Evolutionary conservation across 2,888 invertebrate genomes (phyloP), one percentile per base, ranked within the genome.

Genomic region (Megaustenia siamemsis): DNA sequence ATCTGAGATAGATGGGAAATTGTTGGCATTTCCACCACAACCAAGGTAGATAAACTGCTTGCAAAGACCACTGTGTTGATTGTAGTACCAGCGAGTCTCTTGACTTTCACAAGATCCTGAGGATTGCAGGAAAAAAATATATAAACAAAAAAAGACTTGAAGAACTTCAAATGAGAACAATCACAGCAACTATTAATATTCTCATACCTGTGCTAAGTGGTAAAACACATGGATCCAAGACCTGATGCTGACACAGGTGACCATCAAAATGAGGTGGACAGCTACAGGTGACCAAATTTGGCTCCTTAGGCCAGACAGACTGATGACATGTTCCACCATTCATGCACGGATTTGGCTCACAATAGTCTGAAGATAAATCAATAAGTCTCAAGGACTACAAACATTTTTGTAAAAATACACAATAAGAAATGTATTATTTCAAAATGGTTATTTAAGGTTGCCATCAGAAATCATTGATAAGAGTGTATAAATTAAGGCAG

Each of bases 251-350:
- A 87, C 93, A 93, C 63, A 88, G 88, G 49, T 89, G 90, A 21
- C 93, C 92, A 83, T 92, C 92, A 88, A 89, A 92, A 28, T 90
- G 91, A 40, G 92, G 91, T 71, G 91, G 90, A 85, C 93, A 93
- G 15, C 83, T 82, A 85, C 93, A 93, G 6, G 90, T 90, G 53
- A 91, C 88, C 82, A 90, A 87, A 83, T 90, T 88, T 35, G 91
- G 91, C 69, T 92, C 91, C 40, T 87, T 89, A 6, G 89, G 89
- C 93, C 93, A 93, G 43, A 90, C 83, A 1, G 92, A 92, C 21
- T 88, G 87, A 24, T 88, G 86, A 87, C 93, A 93, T 2, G 89
- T 89, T 1, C 92, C 93, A 43, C 92, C 92, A 87, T 93, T 90
- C 83, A 90, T 86, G 87, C 93, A 93, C 0, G 92, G 92, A 81